Conservation (phyloP, 2,113 vertebrate genomes). For the Cathartes aura region DNA sequence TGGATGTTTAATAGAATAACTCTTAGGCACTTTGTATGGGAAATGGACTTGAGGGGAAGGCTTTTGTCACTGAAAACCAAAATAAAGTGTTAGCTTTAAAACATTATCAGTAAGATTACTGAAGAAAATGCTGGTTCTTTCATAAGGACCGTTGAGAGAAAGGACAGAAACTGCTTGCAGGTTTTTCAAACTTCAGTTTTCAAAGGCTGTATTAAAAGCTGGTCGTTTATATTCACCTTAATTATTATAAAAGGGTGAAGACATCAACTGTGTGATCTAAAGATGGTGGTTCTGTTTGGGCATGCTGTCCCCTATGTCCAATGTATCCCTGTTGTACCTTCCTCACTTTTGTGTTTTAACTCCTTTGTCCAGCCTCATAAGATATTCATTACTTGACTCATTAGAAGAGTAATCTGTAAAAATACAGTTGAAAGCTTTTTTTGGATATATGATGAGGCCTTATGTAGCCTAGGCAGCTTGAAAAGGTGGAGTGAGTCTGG, state of each 20-base stretch:
- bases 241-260: not conserved
- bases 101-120: not conserved
- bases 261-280: not conserved
- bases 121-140: not conserved
- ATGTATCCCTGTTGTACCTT: not conserved
- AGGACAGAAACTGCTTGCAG: not conserved
- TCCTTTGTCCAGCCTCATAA: not conserved
- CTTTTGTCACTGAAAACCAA: not conserved
- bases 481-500: not conserved
- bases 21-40: not conserved
- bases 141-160: not conserved
- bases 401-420: not conserved
- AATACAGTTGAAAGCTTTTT: not conserved
- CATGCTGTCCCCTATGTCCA: not conserved
- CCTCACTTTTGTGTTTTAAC: not conserved
- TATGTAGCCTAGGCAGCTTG: not conserved
- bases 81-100: not conserved
- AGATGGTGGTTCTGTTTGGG: not conserved
- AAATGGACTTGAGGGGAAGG: not conserved
- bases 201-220: not conserved
- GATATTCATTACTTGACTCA: not conserved
- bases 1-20: not conserved
- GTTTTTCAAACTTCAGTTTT: not conserved
- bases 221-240: not conserved
- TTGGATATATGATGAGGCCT: no score